Conservation (phyloP, 2,113 vertebrate species). For the Hylia prasina region DNA sequence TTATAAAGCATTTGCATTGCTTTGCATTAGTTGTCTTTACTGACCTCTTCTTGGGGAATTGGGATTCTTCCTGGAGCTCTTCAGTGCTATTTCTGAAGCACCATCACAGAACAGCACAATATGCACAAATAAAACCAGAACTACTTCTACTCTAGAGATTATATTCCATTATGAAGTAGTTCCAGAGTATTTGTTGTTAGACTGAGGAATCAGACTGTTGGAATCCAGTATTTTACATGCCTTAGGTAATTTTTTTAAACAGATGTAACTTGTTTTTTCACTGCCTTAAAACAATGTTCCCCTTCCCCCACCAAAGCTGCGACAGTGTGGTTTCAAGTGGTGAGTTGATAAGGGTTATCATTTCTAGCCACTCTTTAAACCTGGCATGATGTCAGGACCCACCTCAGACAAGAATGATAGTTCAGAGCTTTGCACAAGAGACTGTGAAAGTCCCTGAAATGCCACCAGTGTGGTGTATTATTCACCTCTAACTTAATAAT, state of each 20-base stretch:
- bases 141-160: background rate
- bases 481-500: background rate
- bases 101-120: background rate
- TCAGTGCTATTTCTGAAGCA: slow-evolving; percentile 8
- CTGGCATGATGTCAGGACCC: background rate
- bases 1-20: too few relatives aligned
- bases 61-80: background rate
- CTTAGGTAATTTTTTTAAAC: background rate
- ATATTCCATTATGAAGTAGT: background rate
- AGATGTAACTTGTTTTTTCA: background rate
- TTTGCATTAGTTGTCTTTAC: background rate
- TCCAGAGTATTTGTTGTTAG: background rate
- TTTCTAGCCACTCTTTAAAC: background rate
- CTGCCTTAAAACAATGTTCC: background rate
- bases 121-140: background rate
- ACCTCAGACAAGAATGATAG: background rate
- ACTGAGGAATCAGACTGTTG: background rate
- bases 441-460: background rate
- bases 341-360: slow-evolving; percentile 5
- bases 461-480: background rate
- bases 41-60: background rate
- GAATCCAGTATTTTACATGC: background rate
- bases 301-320: background rate
- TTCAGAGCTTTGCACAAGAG: background rate
- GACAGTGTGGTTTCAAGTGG: background rate